Base-by-base conservation (phyloP, 2,797 vertebrate genomes). In the Diplodus sargus region DNA sequence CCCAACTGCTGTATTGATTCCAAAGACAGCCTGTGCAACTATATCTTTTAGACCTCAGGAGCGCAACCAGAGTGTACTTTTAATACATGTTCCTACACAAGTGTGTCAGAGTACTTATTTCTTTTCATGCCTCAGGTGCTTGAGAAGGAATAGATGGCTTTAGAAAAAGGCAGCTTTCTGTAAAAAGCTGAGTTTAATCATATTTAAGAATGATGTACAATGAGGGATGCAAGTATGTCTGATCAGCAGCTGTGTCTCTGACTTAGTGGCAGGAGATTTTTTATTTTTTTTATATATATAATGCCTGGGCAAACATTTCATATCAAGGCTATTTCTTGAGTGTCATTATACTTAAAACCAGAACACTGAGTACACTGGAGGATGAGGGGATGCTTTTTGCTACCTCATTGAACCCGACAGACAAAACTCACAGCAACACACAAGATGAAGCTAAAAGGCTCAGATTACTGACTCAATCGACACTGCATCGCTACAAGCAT, bases 1-100 rank as follows among this genome's bases (percentile, higher is more conserved):
- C 53, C 39, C 70, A 58, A 63, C 78, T 48, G 30, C 74, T 39
- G 30, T 53, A 89, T 86, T 0, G 65, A 85, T 81, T 81, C 17
- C 47, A n/a, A 12, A 63, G 12, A 62, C 52, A 74, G 53, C 60
- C 8, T 22, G 57, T 34, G 51, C 34, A 69, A 39, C 69, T 12
- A 0, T 70, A 54, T 84, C 65, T 76, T 17, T 48, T 12, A 70
- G 61, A 70, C 83, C 65, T 73, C 54, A 22, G 75, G 60, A 82
- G 45, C 6, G 22, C 69, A 69, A 69, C 53, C 63, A 48, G 66
- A 66, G 71, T 77, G 12, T 70, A 74, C 74, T 75, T 73, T 51
- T 73, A 54, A 56, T 77, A 84, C 34, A 59, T 67, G 39, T 69
- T 78, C 53, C 56, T 42, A 51, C 65, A 56, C 39, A 1, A 75